Percentiles rank a stretch among this genome's conserved stretches.
Conservation (phyloP, 2,888 invertebrate genomes). For the Acanthoscelides obtectus region DNA sequence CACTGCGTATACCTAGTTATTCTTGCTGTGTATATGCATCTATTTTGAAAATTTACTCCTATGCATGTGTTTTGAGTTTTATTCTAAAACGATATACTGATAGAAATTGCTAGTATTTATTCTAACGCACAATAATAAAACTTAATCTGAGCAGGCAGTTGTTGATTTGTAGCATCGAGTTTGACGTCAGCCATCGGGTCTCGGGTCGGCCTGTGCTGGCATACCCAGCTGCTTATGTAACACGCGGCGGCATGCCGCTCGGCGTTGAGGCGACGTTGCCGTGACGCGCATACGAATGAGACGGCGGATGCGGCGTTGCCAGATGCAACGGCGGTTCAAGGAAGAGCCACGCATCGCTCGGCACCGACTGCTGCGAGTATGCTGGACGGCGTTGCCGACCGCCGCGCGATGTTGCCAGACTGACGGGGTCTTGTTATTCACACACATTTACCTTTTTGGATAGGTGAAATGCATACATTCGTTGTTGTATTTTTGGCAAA, state of each 20-base stretch:
- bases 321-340: neutral
- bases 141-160: neutral
- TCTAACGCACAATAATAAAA: neutral
- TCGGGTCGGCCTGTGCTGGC: constrained; percentile 32
- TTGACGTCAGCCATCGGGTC: neutral
- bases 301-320: constrained; percentile 21
- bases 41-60: too few species aligned
- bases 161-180: neutral
- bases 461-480: too few species aligned
- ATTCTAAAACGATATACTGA: too few species aligned
- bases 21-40: too few species aligned
- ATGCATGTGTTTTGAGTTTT: too few species aligned
- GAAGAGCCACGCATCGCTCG: neutral
- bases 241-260: constrained; percentile 7
- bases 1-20: too few species aligned
- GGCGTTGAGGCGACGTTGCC: constrained; percentile 33
- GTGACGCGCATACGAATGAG: constrained; percentile 18
- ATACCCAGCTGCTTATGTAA: constrained; percentile 43
- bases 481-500: too few species aligned
- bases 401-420: neutral
- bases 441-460: too few species aligned
- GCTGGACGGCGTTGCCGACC: neutral
- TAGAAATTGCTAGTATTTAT: too few species aligned
- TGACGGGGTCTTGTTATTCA: neutral
- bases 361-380: neutral